A percentile compares a stretch with the other conserved stretches of the same genome.
Evolutionary conservation across 2,888 invertebrate genomes (phyloP).

Genomic region (Noctua fimbriata): DNA sequence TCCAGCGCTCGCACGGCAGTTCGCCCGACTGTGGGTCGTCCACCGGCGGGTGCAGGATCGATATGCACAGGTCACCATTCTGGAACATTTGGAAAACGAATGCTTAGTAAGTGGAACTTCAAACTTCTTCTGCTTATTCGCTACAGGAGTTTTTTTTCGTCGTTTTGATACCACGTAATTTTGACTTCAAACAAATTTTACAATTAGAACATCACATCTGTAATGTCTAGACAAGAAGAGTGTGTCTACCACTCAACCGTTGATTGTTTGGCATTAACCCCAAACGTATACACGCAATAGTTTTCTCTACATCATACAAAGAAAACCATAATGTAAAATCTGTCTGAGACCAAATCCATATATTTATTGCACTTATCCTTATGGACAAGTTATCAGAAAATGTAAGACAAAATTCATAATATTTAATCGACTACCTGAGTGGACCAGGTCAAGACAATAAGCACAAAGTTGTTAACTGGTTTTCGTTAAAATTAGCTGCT

Average conservation of each 20-base stretch:
- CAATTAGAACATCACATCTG: neutral
- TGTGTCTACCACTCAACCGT: neutral
- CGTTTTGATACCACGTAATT: neutral
- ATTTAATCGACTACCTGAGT: slow-evolving; percentile 42
- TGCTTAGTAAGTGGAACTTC: slow-evolving; percentile 10
- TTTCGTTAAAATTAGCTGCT: slow-evolving; percentile 52
- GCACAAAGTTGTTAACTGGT: slow-evolving; percentile 53
- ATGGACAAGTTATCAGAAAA: slow-evolving; percentile 10
- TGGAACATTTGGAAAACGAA: slow-evolving; percentile 80
- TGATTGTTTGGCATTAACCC: slow-evolving; percentile 10
- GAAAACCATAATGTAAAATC: neutral
- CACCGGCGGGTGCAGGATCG: slow-evolving; percentile 99
- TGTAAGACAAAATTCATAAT: neutral
- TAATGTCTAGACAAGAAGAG: neutral
- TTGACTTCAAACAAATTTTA: neutral
- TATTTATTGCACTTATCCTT: slow-evolving; percentile 7
- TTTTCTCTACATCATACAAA: neutral
- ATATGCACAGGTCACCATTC: slow-evolving; percentile 99
- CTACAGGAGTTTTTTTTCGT: neutral
- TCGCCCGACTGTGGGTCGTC: slow-evolving; percentile 99
- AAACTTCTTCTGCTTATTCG: neutral
- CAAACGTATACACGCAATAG: neutral
- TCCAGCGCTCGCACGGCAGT: slow-evolving; percentile 99
- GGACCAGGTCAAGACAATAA: slow-evolving; percentile 55
- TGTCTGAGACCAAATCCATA: slow-evolving; percentile 5